A percentile compares a stretch with the other conserved stretches of the same genome.
phyloP scores from a whole-genome alignment of 2,113 vertebrate species.

The Sylvicapra grimmia region DNA sequence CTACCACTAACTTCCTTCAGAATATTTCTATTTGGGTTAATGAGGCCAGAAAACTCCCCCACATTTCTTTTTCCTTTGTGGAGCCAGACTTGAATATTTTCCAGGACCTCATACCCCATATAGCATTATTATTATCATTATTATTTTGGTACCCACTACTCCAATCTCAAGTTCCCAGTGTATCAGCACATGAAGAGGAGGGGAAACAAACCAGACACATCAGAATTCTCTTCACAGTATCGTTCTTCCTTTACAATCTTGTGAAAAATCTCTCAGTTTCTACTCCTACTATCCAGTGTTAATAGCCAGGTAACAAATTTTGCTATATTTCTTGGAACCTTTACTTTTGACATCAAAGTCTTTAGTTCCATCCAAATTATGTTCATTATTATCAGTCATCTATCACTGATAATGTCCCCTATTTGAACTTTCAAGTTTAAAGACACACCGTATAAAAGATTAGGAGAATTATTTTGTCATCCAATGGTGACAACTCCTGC shows the following conservation, averaged over 20 bases:
- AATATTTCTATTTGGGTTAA: not conserved
- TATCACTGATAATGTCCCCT: not conserved
- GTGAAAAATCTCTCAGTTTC: not conserved
- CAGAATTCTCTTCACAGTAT: not conserved
- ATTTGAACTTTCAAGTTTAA: not conserved
- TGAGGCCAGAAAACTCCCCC: not conserved
- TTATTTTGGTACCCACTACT: not conserved
- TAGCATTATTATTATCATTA: not conserved
- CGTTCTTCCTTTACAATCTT: not conserved
- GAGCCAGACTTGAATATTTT: not conserved
- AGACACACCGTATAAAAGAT: not conserved
- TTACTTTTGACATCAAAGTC: not conserved
- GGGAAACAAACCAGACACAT: not conserved
- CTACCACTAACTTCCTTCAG: not conserved
- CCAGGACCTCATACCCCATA: fast-evolving
- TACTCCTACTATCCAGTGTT: not conserved
- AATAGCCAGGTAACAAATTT: not conserved
- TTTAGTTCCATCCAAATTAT: not conserved
- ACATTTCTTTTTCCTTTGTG: not conserved
- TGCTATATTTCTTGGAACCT: not conserved
- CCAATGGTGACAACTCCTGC: not conserved
- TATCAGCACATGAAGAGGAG: not conserved
- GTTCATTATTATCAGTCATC: not conserved
- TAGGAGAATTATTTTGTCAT: not conserved
- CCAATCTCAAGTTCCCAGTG: not conserved